Base-by-base conservation (phyloP, 2,888 invertebrate species). In the Tanytarsus gracilentus region DNA sequence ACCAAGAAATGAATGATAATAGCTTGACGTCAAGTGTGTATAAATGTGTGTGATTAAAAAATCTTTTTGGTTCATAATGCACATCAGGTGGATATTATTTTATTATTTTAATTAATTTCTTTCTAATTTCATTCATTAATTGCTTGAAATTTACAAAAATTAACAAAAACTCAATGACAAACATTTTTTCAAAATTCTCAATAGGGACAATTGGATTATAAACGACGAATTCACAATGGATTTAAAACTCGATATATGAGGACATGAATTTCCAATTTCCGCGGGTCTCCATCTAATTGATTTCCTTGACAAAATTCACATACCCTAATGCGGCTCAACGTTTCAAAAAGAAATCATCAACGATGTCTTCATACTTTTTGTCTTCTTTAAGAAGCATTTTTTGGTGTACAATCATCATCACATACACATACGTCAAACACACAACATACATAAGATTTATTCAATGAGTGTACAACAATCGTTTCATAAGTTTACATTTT, bases 201-300 rank as follows among this genome's bases (percentile, higher is more conserved):
- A 44, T 7, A 44, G 44, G 21, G 44, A 44, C 11, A 44, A 44
- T 21, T 44, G 44, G 44, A 44, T 44, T 8, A 44, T 44, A 16
- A 44, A 44, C 44, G 44, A 44, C 5, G 44, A 44, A 44, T 44
- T 44, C 11, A 18, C 21, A 8, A 44, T 44, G 44, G 44, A 44
- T 11, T 44, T 44, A 9, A 44, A 44, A 23, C 44, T 44, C 23
- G 44, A 44, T 23, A 44, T 44, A 18, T 44, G 44, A 44, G 44
- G 44, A 18, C 44, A 44, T 18, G 44, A 44, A 18, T 44, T 44
- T 44, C 21, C 18, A 21, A 11, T 44, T 18, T 18, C 21, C 11
- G 21, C 21, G 8, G 11, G 44, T n/a, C 44, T 44, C 18, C 21
- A 44, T 21, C 16, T 44, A 18, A 44, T 44, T 18, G 44, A 44